Base-by-base conservation (phyloP, 2,888 invertebrate species). In the Sthenelais limicola region DNA sequence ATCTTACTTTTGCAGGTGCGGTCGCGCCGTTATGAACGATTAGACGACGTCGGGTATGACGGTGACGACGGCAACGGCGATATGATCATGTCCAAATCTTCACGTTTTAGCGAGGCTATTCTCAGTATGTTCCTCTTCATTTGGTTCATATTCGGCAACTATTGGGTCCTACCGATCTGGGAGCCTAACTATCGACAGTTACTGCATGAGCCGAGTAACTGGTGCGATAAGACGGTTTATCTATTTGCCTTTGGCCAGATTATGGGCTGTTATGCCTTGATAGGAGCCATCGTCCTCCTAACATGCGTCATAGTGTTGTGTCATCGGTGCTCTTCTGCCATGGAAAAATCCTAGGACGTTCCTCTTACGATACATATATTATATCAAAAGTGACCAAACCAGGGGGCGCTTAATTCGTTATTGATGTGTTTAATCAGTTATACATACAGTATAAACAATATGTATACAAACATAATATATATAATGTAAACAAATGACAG, bases 81-180 rank as follows among this genome's bases (percentile, higher is more conserved):
- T 73, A 79, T 89, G 68, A 82, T 86, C 43, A 83, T 86, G 43
- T 86, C 76, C 85, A 91, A 89, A 82, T 91, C 90, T 75, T 92
- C 89, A 83, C 91, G 88, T 79, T 89, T 92, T 74, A 92, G 92
- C 12, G 92, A 93, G 78, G 88, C 91, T 21, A 89, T 89, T 1
- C 90, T 94, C n/a, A 91, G 92, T 51, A 84, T 91, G 68, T 93
- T 94, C 85, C 90, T 94, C 7, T 86, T 92, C 81, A 89, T 90
- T 62, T 94, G 94, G 94, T 94, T 94, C 83, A 91, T 91, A 0
- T 90, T 92, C 79, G 94, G 94, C 33, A 94, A 94, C 88, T 92
- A 92, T 85, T 94, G 94, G 94, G 93, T 93, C 21, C 88, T 93
- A 56, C 90, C 90, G 76, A 93, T 94, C 84, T 92, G 92, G 90